A percentile compares a stretch with the other conserved stretches of the same genome.
phyloP scores from a whole-genome alignment of 2,797 vertebrate species.

The Percopsis omiscomaycus region DNA sequence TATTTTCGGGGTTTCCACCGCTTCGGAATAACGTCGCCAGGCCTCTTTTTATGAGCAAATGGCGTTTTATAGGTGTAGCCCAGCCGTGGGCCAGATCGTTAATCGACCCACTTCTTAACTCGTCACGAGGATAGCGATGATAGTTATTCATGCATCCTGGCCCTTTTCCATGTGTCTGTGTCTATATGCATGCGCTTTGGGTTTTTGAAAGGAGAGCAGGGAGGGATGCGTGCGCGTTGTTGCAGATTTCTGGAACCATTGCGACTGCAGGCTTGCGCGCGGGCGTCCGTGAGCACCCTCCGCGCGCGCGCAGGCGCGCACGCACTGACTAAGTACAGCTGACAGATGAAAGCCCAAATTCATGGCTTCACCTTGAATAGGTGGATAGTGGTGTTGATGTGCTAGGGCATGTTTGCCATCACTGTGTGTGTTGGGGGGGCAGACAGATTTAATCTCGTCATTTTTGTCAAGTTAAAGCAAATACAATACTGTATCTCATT shows the following conservation, averaged over 20 bases:
- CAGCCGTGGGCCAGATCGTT: not conserved
- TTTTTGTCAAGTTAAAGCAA: too few species aligned
- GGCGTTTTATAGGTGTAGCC: not conserved
- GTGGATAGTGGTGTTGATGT: constrained; percentile 34
- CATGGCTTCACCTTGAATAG: constrained; percentile 20
- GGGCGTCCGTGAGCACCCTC: not conserved
- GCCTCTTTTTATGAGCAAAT: constrained; percentile 20
- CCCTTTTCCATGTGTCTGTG: not conserved
- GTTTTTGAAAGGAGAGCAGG: constrained; percentile 44
- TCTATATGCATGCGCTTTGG: not conserved
- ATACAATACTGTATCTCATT: too few species aligned
- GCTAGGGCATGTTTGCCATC: constrained; percentile 50
- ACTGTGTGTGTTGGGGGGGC: constrained; percentile 13
- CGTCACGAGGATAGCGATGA: not conserved
- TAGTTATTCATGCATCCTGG: not conserved
- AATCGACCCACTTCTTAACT: constrained; percentile 4
- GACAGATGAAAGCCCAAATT: constrained; percentile 37
- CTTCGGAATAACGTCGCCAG: constrained; percentile 21
- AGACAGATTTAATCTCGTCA: too few species aligned
- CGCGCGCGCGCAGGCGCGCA: constrained; percentile 9
- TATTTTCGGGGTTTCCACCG: constrained; percentile 19
- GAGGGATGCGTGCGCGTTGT: constrained; percentile 37
- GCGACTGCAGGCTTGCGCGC: constrained; percentile 58
- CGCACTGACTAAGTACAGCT: constrained; percentile 43
- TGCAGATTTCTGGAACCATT: constrained; percentile 52